phyloP scores from a whole-genome alignment of 1,140 invertebrate species.

The Protaetia brevitarsis region DNA sequence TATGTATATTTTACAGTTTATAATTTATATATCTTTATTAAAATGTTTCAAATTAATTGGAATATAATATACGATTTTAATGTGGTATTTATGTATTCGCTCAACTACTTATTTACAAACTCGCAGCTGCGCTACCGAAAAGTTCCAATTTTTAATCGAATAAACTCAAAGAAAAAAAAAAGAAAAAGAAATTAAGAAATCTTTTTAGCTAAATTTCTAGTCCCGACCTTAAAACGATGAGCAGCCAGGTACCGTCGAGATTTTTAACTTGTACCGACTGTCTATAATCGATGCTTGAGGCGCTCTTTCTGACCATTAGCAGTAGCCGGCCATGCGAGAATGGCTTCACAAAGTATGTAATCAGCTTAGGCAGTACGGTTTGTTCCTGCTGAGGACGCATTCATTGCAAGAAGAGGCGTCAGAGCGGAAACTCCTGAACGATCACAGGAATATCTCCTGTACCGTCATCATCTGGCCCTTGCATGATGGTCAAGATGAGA shows the following conservation, averaged over 20 bases:
- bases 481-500: conserved; percentile 17
- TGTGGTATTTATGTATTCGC: too few relatives aligned
- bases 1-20: too few relatives aligned
- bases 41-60: too few relatives aligned
- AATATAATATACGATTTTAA: too few relatives aligned
- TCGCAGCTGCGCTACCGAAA: too few relatives aligned
- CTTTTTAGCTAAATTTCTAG: too few relatives aligned
- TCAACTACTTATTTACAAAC: too few relatives aligned
- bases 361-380: conserved; percentile 40
- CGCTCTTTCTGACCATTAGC: conserved; percentile 23
- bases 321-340: conserved; percentile 37
- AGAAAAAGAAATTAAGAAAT: too few relatives aligned
- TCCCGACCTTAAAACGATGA: too few relatives aligned
- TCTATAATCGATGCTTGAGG: conserved; percentile 23
- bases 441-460: conserved; percentile 39
- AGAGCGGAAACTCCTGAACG: conserved; percentile 43
- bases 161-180: too few relatives aligned
- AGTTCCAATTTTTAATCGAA: too few relatives aligned
- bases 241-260: not conserved
- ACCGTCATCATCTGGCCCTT: conserved; percentile 15
- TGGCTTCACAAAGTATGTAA: conserved; percentile 45
- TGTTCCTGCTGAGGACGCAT: conserved; percentile 43
- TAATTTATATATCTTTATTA: too few relatives aligned
- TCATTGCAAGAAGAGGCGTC: conserved; percentile 43
- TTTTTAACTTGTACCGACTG: conserved; percentile 17